Evolutionary conservation across 2,888 invertebrate species (phyloP), one percentile per base, ranked within the genome.

Genomic region (Creontiades dilutus): DNA sequence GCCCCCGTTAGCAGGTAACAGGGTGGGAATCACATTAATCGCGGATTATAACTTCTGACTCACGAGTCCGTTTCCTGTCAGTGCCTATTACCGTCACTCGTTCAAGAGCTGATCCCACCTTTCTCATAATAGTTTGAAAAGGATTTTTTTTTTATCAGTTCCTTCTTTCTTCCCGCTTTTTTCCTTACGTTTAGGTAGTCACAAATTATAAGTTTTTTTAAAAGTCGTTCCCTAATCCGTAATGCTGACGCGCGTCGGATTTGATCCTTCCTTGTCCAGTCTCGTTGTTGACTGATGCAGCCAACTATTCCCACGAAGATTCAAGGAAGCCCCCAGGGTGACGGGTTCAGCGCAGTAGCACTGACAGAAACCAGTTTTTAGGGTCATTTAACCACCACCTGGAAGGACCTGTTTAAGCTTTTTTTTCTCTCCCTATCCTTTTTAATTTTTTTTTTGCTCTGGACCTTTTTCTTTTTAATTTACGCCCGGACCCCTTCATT

Each of bases 21-120:
- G 68, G 52, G 82, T 82, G 52, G 82, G 82, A 82, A 82, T 82
- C 82, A 82, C 82, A 52, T 27, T 82, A 82, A 82, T 82, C 82
- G 52, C 52, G 27, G 82, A 82, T 82, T 82, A 82, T 82, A 82
- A 47, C 68, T 68, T 19, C 47, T 52, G 47, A 27, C n/a, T 52
- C 48, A 52, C n/a, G 52, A 78, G 46, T 52, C 52, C 47, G 68
- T 68, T 82, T 52, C 82, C 52, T 82, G 82, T 82, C 82, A 47
- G 52, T 47, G 19, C 82, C 47, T 82, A 48, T 82, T 82, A 82
- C 82, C 19, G 47, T 82, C 82, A 82, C 47, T 52, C 47, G 46
- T 27, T 16, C 16, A 78, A 12, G 19, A 14, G 68, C 68, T 68
- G 19, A 68, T 68, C 68, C 68, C 7, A 7, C 7, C 2, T 7